Base-by-base conservation (phyloP, 2,888 invertebrate genomes). In the Rosalia funebris region DNA sequence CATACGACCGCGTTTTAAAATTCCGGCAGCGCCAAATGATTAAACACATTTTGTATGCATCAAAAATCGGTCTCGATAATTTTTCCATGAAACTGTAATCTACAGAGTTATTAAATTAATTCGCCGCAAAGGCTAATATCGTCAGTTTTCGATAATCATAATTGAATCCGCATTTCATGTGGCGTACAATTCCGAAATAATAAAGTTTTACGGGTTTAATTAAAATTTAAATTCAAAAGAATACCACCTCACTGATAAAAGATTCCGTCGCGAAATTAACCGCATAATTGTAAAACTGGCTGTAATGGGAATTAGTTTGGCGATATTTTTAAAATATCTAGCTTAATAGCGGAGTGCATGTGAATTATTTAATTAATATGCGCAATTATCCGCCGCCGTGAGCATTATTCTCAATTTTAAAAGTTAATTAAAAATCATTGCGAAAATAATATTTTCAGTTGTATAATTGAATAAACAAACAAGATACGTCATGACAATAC, bases 151-250 rank as follows among this genome's bases (percentile, higher is more conserved):
- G 58, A 58, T 58, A 58, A 58, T 42, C 50, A 36, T 58, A 52
- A 58, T 54, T 60, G 60, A 60, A 60, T 60, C 47, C 47, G 16
- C 52, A 41, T 60, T 54, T 46, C 41, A 34, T 47, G 32, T 54
- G 37, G 12, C 54, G 14, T 54, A 47, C 19, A 47, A 53, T 41
- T 54, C 41, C 37, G 19, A 48, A 54, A 47, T 32, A 54, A 39
- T 45, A 39, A 32, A 55, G 19, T 34, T 54, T 54, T 48, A 47
- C 16, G 47, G 19, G 34, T 48, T 60, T 60, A 60, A 60, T 60
- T 60, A 54, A 60, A 60, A 54, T 60, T 60, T 54, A 42, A 41
- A 60, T 60, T 46, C 19, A 42, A 53, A 54, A 48, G 50, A 57
- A 57, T 42, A 48, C 34, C n/a, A 53, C 41, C 19, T 39, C 46